Evolutionary conservation across 2,113 vertebrate genomes (phyloP).

Genomic region (Urocynchramus pylzowi): DNA sequence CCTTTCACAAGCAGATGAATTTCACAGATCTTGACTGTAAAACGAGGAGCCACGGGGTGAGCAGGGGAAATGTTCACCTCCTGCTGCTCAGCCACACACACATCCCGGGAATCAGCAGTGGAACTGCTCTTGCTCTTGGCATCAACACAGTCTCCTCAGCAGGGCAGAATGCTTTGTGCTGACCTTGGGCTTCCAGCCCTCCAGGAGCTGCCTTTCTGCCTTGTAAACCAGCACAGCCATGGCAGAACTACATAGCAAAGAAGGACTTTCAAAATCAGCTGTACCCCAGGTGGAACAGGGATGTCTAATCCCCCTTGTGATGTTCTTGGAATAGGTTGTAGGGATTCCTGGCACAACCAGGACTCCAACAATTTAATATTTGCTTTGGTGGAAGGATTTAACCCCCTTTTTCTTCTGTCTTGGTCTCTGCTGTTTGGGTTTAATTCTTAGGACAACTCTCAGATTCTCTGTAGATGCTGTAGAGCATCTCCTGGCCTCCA

Average conservation of each 20-base stretch:
- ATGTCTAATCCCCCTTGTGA: fast-evolving
- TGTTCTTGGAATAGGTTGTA: background rate
- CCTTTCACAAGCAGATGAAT: background rate
- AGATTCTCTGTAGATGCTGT: background rate
- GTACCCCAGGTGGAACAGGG: fast-evolving
- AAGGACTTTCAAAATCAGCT: background rate
- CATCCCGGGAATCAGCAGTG: background rate
- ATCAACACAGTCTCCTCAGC: background rate
- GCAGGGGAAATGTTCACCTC: background rate
- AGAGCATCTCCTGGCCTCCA: background rate
- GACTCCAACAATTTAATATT: background rate
- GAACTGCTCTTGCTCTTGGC: background rate
- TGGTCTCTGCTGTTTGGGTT: background rate
- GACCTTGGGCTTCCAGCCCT: background rate
- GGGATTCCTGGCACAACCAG: background rate
- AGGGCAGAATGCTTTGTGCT: background rate
- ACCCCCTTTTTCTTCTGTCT: background rate
- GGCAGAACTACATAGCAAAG: background rate
- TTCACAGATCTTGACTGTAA: background rate
- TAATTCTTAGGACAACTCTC: background rate
- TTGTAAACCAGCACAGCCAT: background rate
- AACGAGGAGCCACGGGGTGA: background rate
- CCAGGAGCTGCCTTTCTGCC: background rate
- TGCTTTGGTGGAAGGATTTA: background rate
- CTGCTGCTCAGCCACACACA: background rate